Percentiles rank a stretch among this genome's conserved stretches.
phyloP scores from a whole-genome alignment of 2,113 vertebrate species.

The Pitta sordida region DNA sequence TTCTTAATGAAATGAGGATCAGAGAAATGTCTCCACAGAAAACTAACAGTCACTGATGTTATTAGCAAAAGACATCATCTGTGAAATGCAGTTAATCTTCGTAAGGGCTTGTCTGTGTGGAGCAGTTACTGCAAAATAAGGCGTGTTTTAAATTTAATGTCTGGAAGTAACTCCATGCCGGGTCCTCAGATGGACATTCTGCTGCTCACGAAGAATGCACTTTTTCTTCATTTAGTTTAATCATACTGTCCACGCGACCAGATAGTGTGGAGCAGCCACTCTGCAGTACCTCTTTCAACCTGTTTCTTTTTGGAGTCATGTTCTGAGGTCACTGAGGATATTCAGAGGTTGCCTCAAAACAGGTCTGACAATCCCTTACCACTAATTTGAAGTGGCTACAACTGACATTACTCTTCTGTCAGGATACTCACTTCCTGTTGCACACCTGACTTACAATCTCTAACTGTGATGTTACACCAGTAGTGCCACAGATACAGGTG shows the following conservation, averaged over 20 bases:
- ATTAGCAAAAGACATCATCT: slow-evolving; percentile 35
- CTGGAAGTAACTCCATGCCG: neutral
- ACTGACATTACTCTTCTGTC: neutral
- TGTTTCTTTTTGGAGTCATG: neutral
- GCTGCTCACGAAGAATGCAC: neutral
- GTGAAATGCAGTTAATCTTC: slow-evolving; percentile 20
- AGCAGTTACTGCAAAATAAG: slow-evolving; percentile 10
- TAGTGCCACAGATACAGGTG: neutral
- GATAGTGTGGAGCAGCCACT: neutral
- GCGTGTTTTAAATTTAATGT: neutral
- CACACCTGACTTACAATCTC: neutral
- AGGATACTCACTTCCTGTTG: neutral
- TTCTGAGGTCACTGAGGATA: neutral
- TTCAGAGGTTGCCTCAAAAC: neutral
- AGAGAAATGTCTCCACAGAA: slow-evolving; percentile 10
- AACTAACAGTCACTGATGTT: slow-evolving; percentile 9
- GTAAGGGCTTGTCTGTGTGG: neutral
- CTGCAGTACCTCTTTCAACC: neutral
- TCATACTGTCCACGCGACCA: neutral
- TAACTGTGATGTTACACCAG: neutral
- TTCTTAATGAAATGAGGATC: slow-evolving; percentile 26
- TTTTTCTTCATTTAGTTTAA: neutral
- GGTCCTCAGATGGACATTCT: neutral
- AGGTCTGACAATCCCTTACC: neutral
- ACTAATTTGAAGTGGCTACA: neutral